Percentiles rank a stretch among this genome's conserved stretches.
These are phyloP conservation scores for Pavo muticus DNA, from an alignment of 2,113 vertebrate genomes.

Conservation along the genomic window DNA sequence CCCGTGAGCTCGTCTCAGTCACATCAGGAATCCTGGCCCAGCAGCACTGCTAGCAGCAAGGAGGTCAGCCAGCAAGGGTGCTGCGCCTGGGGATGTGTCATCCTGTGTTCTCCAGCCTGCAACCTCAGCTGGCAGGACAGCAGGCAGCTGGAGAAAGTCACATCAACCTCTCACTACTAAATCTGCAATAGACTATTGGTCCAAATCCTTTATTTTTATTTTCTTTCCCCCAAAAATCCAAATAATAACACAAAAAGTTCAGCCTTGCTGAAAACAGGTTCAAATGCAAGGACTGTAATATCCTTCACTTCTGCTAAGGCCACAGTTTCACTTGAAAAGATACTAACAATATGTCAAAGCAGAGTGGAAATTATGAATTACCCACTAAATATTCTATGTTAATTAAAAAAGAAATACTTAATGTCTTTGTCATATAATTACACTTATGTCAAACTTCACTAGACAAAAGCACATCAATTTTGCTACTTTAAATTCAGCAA, in stretches of 20 bases:
- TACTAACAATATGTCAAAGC: not conserved
- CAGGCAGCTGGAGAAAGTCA: not conserved
- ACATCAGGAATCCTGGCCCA: not conserved
- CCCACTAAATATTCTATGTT: not conserved
- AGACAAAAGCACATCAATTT: not conserved
- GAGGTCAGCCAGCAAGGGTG: fast-evolving
- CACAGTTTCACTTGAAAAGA: not conserved
- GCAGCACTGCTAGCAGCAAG: not conserved
- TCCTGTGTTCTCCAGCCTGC: not conserved
- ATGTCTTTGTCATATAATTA: too few relatives aligned
- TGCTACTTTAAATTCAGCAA: not conserved
- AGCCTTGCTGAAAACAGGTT: not conserved
- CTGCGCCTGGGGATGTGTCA: not conserved
- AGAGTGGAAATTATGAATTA: not conserved
- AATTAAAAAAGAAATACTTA: not conserved
- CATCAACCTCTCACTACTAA: not conserved
- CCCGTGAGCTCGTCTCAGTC: fast-evolving
- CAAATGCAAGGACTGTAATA: not conserved
- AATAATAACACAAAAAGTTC: not conserved
- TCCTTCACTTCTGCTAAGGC: not conserved
- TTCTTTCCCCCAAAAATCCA: not conserved
- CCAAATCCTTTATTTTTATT: not conserved
- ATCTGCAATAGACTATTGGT: not conserved
- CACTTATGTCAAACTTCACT: not conserved
- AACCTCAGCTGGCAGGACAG: not conserved